Conservation (phyloP, 2,797 vertebrate genomes). For the Pangasius mekongensis region DNA sequence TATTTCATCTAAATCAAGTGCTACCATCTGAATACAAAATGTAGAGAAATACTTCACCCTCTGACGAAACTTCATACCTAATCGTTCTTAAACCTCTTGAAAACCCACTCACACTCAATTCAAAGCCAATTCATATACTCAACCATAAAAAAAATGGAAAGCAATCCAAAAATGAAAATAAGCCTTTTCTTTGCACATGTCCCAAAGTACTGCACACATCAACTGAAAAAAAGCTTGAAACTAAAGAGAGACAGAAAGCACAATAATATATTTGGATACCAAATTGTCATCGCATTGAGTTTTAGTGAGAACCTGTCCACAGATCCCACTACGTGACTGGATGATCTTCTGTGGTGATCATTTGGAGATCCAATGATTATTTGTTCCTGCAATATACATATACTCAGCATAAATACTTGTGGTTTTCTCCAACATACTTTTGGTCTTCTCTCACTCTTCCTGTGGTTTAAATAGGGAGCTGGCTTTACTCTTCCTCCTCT, state of each 20-base stretch:
- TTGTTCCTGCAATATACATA: slow-evolving; percentile 31
- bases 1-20: neutral
- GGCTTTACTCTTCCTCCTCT: slow-evolving; percentile 67
- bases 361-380: slow-evolving; percentile 30
- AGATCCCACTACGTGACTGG: slow-evolving; percentile 5
- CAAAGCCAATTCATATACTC: slow-evolving; percentile 4
- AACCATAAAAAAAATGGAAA: slow-evolving; percentile 29
- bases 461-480: neutral
- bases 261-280: slow-evolving; percentile 28
- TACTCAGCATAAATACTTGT: slow-evolving; percentile 55
- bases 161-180: slow-evolving; percentile 21
- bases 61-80: neutral
- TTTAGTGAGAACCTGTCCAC: slow-evolving; percentile 26
- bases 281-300: slow-evolving; percentile 26
- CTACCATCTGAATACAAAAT: slow-evolving; percentile 12
- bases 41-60: neutral
- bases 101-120: slow-evolving; percentile 17
- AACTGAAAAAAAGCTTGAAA: slow-evolving; percentile 28
- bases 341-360: slow-evolving; percentile 27
- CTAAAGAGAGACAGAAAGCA: slow-evolving; percentile 27
- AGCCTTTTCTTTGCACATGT: slow-evolving; percentile 30
- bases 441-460: slow-evolving; percentile 30
- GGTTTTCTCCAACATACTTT: slow-evolving; percentile 45
- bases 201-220: slow-evolving; percentile 36
- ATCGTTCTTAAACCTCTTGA: neutral